These are phyloP conservation scores for Atherinomorus stipes DNA, from an alignment of 2,113 vertebrate genomes.

Conservation along the genomic window DNA sequence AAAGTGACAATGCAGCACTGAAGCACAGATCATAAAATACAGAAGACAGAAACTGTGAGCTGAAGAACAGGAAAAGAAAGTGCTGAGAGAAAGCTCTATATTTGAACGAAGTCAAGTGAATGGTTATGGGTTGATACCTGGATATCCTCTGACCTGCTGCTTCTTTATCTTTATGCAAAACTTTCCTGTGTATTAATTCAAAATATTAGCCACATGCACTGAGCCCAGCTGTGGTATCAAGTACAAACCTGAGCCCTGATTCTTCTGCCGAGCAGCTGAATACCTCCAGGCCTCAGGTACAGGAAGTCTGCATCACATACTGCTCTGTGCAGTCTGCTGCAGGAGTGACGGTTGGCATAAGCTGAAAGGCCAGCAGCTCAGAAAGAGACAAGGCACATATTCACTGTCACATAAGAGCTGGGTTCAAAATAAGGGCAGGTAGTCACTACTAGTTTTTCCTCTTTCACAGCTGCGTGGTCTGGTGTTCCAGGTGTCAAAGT, in stretches of 20 bases:
- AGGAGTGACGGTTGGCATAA: neutral
- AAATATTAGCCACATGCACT: neutral
- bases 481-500: neutral
- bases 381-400: neutral
- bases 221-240: constrained; percentile 24
- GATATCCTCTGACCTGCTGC: constrained; percentile 2
- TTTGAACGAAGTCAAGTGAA: neutral
- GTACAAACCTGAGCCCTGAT: constrained; percentile 31
- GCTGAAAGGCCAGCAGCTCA: neutral
- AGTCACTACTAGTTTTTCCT: neutral
- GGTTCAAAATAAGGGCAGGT: neutral
- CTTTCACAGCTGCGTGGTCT: neutral
- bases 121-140: neutral
- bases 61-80: neutral
- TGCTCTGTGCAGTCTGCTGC: constrained; percentile 7
- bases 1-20: neutral
- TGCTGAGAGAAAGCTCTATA: neutral
- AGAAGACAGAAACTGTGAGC: neutral
- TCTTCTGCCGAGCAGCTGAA: constrained; percentile 1
- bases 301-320: constrained; percentile 9
- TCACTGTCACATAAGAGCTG: neutral
- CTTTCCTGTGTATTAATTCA: neutral
- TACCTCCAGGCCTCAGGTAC: constrained; percentile 7
- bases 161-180: neutral
- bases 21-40: neutral